Evolutionary conservation across 2,113 vertebrate genomes (phyloP), one percentile per base, ranked within the genome.

Genomic region (Gobius niger): DNA sequence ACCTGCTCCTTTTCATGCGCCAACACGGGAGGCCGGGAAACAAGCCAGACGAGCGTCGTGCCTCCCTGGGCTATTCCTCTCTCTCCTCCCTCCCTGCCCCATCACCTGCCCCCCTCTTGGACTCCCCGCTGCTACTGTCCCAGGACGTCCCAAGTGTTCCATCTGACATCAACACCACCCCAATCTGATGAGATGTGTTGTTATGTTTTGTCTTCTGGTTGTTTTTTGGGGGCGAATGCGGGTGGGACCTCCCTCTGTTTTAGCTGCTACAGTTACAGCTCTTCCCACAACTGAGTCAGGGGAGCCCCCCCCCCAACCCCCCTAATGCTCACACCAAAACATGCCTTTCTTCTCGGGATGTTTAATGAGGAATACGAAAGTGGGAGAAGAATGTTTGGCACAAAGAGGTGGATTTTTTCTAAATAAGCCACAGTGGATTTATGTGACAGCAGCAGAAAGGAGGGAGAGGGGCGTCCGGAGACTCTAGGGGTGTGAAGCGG

Each of bases 1-100:
- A 91, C 88, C 85, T 89, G 85, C 77, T 89, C 76, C 85, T 88
- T 90, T 90, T 91, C 87, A 92, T 79, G 90, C 85, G 84, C 85
- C 87, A 84, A 91, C 87, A 88, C 85, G 77, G 90, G 90, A 91
- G 90, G 90, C 84, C 86, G 90, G 91, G 90, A 93, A 92, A 85
- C 88, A 69, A 82, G 88, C 89, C 88, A 93, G 89, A 90, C 89
- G 76, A 89, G 82, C 85, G 46, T 62, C 75, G 52, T 72, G 78
- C 80, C 83, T 82, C 88, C 87, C 78, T 87, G 76, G 86, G 86
- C 91, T 80, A 81, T 89, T 79, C 72, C 85, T 76, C 76, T 67
- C 82, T 73, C 61, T 60, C 49, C 73, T 68, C 76, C 64, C 47
- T 54, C 52, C 19, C 52, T 53, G 52, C 52, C 76, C 75, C 77